These are phyloP conservation scores for Mellivora capensis DNA, from an alignment of 2,113 vertebrate genomes.

Conservation along the genomic window DNA sequence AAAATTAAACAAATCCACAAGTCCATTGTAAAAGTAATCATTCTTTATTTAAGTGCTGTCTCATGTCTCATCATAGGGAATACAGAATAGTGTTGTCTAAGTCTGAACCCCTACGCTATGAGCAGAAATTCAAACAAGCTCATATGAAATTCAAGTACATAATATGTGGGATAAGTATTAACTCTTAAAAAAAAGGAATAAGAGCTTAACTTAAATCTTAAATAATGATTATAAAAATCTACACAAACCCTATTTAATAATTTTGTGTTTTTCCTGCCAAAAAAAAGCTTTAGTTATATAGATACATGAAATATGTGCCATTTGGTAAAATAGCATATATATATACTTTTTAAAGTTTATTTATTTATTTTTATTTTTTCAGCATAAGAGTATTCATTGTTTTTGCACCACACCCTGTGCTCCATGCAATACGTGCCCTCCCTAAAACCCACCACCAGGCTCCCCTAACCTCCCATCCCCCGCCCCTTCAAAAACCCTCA, in stretches of 20 bases:
- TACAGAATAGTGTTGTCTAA: not conserved
- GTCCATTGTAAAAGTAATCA: not conserved
- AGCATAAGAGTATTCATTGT: too few species aligned
- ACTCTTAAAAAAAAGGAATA: not conserved
- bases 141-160: not conserved
- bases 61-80: not conserved
- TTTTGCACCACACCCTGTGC: too few species aligned
- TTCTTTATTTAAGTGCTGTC: not conserved
- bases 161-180: not conserved
- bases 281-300: not conserved
- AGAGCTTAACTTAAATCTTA: not conserved
- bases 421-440: too few species aligned
- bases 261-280: not conserved
- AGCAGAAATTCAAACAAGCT: not conserved
- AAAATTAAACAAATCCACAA: not conserved
- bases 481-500: too few species aligned
- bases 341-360: not conserved
- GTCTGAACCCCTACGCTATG: not conserved
- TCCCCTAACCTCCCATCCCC: too few species aligned
- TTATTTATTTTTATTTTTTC: too few species aligned
- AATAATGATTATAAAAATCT: not conserved
- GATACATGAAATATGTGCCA: not conserved
- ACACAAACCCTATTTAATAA: not conserved
- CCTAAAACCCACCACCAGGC: too few species aligned
- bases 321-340: not conserved